Base-by-base conservation (phyloP, 2,888 invertebrate genomes). In the Agrotis puta region DNA sequence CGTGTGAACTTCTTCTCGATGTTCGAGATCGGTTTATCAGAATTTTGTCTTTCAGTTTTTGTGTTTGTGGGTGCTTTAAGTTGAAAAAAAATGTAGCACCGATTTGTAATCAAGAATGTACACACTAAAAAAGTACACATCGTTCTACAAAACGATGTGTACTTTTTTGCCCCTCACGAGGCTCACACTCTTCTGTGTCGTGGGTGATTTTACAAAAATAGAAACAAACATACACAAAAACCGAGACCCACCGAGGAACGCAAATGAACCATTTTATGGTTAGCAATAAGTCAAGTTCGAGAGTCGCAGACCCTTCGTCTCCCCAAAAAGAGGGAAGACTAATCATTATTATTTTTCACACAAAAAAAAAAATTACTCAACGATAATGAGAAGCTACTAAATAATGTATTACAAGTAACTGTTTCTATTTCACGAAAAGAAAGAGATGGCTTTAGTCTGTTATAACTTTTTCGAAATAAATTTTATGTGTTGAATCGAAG, bases 1-100 rank as follows among this genome's bases (percentile, higher is more conserved):
- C 27, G 54, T 39, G 47, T 43, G 6, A 66, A 83, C 63, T 81
- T 75, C 45, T 54, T 66, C 67, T 77, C 64, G 24, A 48, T 45
- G 45, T 72, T 64, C 5, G 16, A 48, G 11, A 64, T 70, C 51
- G 24, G 43, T 61, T 63, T 54, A 4, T 18, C 0, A 1, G 18
- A 56, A 33, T 56, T 81, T 24, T 62, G 14, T 54, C 43, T 6
- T 45, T 53, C 5, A 6, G 11, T 14, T 51, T n/a, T 53, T 2
- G 20, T 45, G 45, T 47, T 56, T 20, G 7, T 16, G 9, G 20
- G 5, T 66, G 18, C 11, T 68, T 53, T 33, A 53, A 22, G 22
- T 53, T 53, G 16, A 53, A 53, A 7, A 7, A 7, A 54, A 27
- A 0, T 27, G 18, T 11, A 27, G 11, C 2, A n/a, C 27, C 54